Evolutionary conservation across 2,888 invertebrate genomes (phyloP), one percentile per base, ranked within the genome.

Genomic region (Morinoia aosen): DNA sequence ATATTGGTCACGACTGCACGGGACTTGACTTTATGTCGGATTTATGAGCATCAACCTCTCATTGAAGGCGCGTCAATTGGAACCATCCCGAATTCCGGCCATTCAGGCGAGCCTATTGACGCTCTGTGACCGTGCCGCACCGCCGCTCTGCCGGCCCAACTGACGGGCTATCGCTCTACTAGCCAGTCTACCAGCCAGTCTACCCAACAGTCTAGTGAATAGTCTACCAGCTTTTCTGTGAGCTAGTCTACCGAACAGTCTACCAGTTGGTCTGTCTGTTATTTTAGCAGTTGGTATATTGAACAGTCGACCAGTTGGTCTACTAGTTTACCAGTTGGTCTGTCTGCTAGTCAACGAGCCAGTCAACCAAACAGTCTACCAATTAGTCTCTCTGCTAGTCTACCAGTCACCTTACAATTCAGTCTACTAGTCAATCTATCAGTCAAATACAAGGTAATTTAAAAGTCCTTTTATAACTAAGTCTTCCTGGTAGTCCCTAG

Each of bases 31-130:
- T 93, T 56, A 93, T 57, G 16, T 57, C 93, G 56, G 57, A 93
- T 93, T 93, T 93, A 93, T 93, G 93, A 57, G 57, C 93, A 93
- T 93, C 93, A 93, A 93, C 93, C 93, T 3, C 93, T 57, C 93
- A 93, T 93, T 93, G 93, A 93, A 93, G 93, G 33, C 56, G 57
- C 57, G 48, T 93, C 93, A 57, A 93, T 93, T 57, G 93, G 33
- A 25, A 93, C 57, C 93, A 33, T 93, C 93, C 93, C n/a, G n/a
- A 93, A 93, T 93, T 57, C 93, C 93, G 56, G 25, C 57, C 58
- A 57, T 93, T 93, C 40, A 93, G 25, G 56, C 11, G 57, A n/a
- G 57, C 93, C 93, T 33, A 57, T 93, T 93, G 57, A 93, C 57
- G 10, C 57, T 57, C 25, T 76, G 76, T 76, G 76, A 76, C 76